phyloP scores from a whole-genome alignment of 2,113 vertebrate genomes.

The Pseudopodoces humilis region DNA sequence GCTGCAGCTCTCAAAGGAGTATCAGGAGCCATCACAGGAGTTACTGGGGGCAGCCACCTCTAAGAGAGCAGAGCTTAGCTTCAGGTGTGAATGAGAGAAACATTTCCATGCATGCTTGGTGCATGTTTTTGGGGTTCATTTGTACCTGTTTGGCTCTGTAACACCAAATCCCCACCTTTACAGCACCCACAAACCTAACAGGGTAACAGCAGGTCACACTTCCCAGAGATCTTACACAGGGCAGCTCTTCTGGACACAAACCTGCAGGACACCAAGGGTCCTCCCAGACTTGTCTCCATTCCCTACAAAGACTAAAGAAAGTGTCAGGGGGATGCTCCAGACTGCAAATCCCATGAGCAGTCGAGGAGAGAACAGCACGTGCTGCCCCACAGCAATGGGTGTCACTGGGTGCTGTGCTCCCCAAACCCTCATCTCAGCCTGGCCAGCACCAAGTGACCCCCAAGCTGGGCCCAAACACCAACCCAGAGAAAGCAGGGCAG shows the following conservation, averaged over 20 bases:
- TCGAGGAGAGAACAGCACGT: fast-evolving
- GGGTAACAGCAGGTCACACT: fast-evolving
- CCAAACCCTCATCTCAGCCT: background rate
- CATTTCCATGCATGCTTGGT: fast-evolving
- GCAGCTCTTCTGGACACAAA: background rate
- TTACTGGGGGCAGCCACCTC: background rate
- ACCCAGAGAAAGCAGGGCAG: background rate
- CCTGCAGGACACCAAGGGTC: background rate
- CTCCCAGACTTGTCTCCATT: background rate
- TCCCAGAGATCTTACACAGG: background rate
- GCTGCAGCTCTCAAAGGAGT: background rate
- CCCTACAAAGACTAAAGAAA: background rate
- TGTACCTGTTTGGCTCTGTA: background rate
- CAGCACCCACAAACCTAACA: background rate
- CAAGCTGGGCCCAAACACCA: too few relatives aligned
- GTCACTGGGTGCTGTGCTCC: fast-evolving
- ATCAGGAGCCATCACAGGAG: background rate
- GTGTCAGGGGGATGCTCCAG: background rate
- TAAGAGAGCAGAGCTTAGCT: background rate
- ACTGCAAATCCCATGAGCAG: fast-evolving
- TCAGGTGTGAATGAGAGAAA: background rate
- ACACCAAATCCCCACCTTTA: background rate
- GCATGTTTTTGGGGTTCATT: background rate
- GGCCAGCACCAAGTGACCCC: background rate
- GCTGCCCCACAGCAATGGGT: background rate